Base-by-base conservation (phyloP, 2,113 vertebrate species). In the Anguilla rostrata region DNA sequence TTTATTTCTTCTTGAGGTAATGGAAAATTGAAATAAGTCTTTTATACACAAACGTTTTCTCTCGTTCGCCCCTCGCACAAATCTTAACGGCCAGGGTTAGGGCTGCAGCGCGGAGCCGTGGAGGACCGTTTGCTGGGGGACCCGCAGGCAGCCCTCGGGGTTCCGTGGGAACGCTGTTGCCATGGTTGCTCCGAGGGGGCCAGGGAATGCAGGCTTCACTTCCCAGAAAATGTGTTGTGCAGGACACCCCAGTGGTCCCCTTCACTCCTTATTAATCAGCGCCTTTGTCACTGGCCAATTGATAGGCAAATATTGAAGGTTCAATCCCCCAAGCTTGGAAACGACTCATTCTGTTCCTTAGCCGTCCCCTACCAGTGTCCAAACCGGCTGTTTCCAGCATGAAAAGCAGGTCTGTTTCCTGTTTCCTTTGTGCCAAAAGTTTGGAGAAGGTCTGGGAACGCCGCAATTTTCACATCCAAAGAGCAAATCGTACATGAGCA, bases 81-180 rank as follows among this genome's bases (percentile, higher is more conserved):
- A 49, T 82, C 60, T 46, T 41, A 71, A 66, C 84, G 40, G 26
- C n/a, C 22, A 0, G 41, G 3, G n/a, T 75, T 75, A 7, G 20
- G n/a, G 85, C 85, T 89, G 83, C 86, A 84, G 49, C 75, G 7
- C 46, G 83, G 88, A n/a, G 46, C 26, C 66, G 53, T 4, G 86
- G 86, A 83, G 78, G 81, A 78, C 86, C 78, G 60, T 84, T 83
- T 90, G 87, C 79, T 53, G 78, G 85, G 41, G 20, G 71, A 57
- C 63, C 57, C 60, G 71, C n/a, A n/a, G 79, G 8, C 56, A 1
- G 26, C 57, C n/a, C 41, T 8, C 4, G 34, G 15, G 78, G 78
- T 81, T 84, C 88, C 57, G 57, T 89, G 60, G 80, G 88, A 90
- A 88, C 87, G 88, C 78, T 22, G 90, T 92, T 87, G 84, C 91